Evolutionary conservation across 2,888 invertebrate species (phyloP).

Genomic region (Heliconius charithonia): DNA sequence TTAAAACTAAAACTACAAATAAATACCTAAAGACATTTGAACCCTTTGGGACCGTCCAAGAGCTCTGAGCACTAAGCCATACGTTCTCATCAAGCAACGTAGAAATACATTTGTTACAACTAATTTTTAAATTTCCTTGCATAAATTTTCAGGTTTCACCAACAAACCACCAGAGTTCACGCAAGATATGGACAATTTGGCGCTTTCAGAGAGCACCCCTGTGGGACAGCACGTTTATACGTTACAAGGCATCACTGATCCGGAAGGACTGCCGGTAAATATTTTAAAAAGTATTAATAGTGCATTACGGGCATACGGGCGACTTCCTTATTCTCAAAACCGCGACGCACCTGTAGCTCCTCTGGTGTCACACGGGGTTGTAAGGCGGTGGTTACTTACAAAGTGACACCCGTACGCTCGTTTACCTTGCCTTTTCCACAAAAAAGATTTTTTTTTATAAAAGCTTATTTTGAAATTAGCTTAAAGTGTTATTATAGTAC

Average conservation of each 20-base stretch:
- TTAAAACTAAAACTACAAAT: no score
- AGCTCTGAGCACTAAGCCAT: not conserved
- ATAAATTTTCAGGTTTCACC: conserved; percentile 54
- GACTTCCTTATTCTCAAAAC: no score
- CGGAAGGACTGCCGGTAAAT: conserved; percentile 89
- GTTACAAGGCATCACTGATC: conserved; percentile 89
- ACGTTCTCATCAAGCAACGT: not conserved
- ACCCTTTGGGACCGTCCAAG: not conserved
- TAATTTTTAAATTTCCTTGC: not conserved
- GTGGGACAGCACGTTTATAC: conserved; percentile 91
- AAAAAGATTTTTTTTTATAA: no score
- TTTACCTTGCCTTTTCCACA: no score
- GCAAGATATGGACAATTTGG: conserved; percentile 89
- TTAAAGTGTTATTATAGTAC: no score
- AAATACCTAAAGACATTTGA: not conserved
- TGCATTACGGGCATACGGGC: no score
- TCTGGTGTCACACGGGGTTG: no score
- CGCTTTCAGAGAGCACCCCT: conserved; percentile 90
- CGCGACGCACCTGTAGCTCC: no score
- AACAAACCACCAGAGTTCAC: conserved; percentile 90
- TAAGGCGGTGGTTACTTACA: no score
- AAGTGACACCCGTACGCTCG: no score
- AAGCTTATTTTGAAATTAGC: no score
- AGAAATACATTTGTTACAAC: not conserved
- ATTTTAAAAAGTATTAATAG: no score